A percentile compares a stretch with the other conserved stretches of the same genome.
These are phyloP conservation scores for Rhinichthys klamathensis DNA, from an alignment of 2,113 vertebrate species.

Conservation along the genomic window DNA sequence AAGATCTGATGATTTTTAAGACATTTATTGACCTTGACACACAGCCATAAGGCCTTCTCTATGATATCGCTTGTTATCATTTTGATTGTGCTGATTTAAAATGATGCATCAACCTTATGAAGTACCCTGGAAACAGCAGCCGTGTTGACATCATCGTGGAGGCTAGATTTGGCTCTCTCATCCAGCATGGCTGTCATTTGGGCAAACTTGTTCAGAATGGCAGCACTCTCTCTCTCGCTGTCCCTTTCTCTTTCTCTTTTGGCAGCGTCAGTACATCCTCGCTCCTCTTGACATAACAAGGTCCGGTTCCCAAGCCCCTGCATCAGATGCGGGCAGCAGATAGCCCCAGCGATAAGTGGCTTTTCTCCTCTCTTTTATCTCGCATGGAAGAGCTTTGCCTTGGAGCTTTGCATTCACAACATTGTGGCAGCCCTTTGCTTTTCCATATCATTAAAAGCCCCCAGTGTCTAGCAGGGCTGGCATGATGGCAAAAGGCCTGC, in stretches of 20 bases:
- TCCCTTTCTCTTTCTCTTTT: slow-evolving; percentile 37
- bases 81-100: neutral
- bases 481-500: slow-evolving; percentile 45
- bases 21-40: neutral
- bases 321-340: slow-evolving; percentile 56
- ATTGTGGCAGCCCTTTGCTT: slow-evolving; percentile 44
- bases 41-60: neutral
- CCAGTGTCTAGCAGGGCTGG: slow-evolving; percentile 39
- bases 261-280: slow-evolving; percentile 45
- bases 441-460: slow-evolving; percentile 50
- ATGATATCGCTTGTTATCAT: neutral
- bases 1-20: neutral
- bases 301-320: slow-evolving; percentile 51
- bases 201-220: slow-evolving; percentile 37
- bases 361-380: slow-evolving; percentile 57
- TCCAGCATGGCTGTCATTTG: slow-evolving; percentile 22
- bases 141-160: slow-evolving; percentile 24
- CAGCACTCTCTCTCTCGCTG: slow-evolving; percentile 28
- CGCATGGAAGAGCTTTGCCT: slow-evolving; percentile 46
- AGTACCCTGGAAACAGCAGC: slow-evolving; percentile 36
- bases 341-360: slow-evolving; percentile 52
- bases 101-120: neutral
- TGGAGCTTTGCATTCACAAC: slow-evolving; percentile 48
- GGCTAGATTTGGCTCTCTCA: slow-evolving; percentile 22
- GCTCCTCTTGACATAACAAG: slow-evolving; percentile 52